phyloP scores from a whole-genome alignment of 2,888 invertebrate genomes.

The Macropis europaea region DNA sequence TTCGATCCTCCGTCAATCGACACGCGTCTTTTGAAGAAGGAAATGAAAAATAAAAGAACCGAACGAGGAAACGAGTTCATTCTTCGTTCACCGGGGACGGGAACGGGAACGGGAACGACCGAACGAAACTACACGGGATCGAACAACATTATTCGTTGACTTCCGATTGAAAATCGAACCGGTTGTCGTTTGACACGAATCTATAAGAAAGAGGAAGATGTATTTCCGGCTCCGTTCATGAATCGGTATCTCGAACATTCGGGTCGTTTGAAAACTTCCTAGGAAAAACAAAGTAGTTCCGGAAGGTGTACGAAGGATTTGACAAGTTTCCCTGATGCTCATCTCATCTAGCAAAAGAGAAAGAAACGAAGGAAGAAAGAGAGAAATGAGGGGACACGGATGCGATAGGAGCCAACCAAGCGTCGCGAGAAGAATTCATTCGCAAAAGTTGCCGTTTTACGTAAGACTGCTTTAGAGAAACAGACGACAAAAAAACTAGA shows the following conservation, averaged over 20 bases:
- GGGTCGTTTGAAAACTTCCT: too few relatives aligned
- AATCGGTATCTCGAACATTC: too few relatives aligned
- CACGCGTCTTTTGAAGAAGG: conserved; percentile 20
- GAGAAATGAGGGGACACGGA: background rate
- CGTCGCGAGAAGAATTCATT: conserved; percentile 48
- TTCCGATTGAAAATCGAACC: conserved; percentile 17
- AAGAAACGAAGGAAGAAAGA: background rate
- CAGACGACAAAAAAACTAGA: conserved; percentile 50
- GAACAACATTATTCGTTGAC: background rate
- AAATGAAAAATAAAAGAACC: too few relatives aligned
- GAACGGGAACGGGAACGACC: too few relatives aligned
- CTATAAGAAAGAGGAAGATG: too few relatives aligned
- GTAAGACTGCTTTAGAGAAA: conserved; percentile 75
- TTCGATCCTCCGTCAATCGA: conserved; percentile 45
- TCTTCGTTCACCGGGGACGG: conserved; percentile 19
- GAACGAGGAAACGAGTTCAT: conserved; percentile 8
- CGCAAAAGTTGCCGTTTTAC: conserved; percentile 66
- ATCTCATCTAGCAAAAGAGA: background rate
- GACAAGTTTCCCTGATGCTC: too few relatives aligned
- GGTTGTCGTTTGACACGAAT: conserved; percentile 32
- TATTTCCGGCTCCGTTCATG: too few relatives aligned
- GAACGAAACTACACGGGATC: background rate
- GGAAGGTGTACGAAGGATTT: too few relatives aligned
- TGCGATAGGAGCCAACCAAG: conserved; percentile 15
- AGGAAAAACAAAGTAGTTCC: too few relatives aligned